Evolutionary conservation across 2,888 invertebrate species (phyloP).

Genomic region (Drosophila robusta): DNA sequence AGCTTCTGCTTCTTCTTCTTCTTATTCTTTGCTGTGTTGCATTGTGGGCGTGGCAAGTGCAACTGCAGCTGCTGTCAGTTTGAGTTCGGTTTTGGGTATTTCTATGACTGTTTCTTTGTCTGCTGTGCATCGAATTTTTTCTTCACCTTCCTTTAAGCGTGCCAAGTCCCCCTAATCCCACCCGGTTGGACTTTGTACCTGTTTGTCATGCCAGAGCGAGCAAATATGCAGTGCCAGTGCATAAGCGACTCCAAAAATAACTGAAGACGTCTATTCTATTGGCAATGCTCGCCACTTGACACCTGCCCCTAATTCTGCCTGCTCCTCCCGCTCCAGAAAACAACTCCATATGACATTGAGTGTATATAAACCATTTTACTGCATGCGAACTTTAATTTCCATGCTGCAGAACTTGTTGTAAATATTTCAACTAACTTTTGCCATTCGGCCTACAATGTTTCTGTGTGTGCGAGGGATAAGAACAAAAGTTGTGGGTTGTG

Average conservation of each 20-base stretch:
- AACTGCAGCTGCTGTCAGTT: slow-evolving; percentile 25
- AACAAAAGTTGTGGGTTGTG: slow-evolving; percentile 41
- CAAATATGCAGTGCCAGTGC: slow-evolving; percentile 58
- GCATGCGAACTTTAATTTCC: slow-evolving; percentile 50
- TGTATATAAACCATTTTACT: slow-evolving; percentile 31
- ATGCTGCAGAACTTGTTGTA: slow-evolving; percentile 32
- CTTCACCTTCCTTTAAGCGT: neutral
- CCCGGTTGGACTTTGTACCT: slow-evolving; percentile 14
- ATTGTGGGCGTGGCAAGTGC: slow-evolving; percentile 26
- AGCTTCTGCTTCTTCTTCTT: neutral
- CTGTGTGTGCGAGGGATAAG: slow-evolving; percentile 20
- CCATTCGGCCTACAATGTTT: slow-evolving; percentile 54
- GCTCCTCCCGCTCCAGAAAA: slow-evolving; percentile 1
- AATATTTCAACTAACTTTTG: slow-evolving; percentile 62
- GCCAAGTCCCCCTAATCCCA: neutral
- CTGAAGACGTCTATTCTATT: slow-evolving; percentile 39
- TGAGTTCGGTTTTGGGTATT: slow-evolving; percentile 5
- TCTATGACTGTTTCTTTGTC: slow-evolving; percentile 3
- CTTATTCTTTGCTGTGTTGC: neutral
- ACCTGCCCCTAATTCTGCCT: neutral
- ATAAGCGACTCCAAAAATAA: slow-evolving; percentile 33
- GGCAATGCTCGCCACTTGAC: slow-evolving; percentile 23
- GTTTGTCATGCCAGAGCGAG: slow-evolving; percentile 48
- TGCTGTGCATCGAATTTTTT: neutral
- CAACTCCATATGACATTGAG: slow-evolving; percentile 31